phyloP scores from a whole-genome alignment of 2,888 invertebrate genomes.

The Macaria liturata region DNA sequence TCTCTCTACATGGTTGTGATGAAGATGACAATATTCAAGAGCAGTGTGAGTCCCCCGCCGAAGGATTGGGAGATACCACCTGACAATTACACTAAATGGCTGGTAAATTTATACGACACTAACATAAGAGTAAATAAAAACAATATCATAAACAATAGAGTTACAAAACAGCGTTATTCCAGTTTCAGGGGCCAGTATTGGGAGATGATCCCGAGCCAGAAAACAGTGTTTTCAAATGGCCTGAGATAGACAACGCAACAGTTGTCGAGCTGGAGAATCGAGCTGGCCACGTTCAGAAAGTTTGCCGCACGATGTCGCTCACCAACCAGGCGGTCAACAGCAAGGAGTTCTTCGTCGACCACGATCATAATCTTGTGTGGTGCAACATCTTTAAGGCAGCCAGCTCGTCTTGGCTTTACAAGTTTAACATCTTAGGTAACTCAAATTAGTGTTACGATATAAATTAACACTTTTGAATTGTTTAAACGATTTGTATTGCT shows the following conservation, averaged over 20 bases:
- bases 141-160: too few relatives aligned
- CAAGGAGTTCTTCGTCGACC: slow-evolving; percentile 89
- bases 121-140: too few relatives aligned
- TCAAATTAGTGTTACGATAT: background rate
- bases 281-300: slow-evolving; percentile 66
- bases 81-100: slow-evolving; percentile 78
- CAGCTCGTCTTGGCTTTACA: slow-evolving; percentile 92
- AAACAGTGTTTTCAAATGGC: slow-evolving; percentile 50
- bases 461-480: background rate
- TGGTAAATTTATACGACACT: slow-evolving; percentile 51
- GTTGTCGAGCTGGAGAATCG: slow-evolving; percentile 76
- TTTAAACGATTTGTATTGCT: background rate
- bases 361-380: slow-evolving; percentile 87
- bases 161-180: slow-evolving; percentile 1
- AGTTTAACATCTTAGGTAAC: slow-evolving; percentile 88
- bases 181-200: slow-evolving; percentile 70
- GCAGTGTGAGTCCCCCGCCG: slow-evolving; percentile 54
- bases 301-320: slow-evolving; percentile 70
- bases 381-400: slow-evolving; percentile 90
- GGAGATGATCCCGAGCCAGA: slow-evolving; percentile 56
- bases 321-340: slow-evolving; percentile 82
- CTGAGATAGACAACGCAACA: slow-evolving; percentile 67
- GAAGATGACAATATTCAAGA: slow-evolving; percentile 78
- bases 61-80: slow-evolving; percentile 68
- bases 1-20: slow-evolving; percentile 72